These are phyloP conservation scores for Stenichneumon culpator DNA, from an alignment of 2,888 invertebrate species.

Conservation along the genomic window DNA sequence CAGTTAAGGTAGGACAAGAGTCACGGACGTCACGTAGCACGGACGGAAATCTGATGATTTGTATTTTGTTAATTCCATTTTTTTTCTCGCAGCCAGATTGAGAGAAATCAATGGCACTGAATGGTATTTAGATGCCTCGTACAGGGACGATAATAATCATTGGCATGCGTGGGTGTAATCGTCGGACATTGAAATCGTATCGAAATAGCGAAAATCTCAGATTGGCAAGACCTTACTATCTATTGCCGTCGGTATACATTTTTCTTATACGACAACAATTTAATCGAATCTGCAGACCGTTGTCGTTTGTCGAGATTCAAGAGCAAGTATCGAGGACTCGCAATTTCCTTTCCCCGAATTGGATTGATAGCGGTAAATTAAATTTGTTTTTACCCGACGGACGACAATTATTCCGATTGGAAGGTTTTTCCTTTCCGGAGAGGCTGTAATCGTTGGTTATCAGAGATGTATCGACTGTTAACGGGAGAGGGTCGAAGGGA, in stretches of 20 bases:
- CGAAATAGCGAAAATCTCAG: not conserved
- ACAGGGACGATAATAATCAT: too few species aligned
- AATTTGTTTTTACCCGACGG: not conserved
- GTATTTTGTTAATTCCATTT: not conserved
- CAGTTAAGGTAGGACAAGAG: not conserved
- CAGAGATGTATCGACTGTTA: constrained; percentile 64
- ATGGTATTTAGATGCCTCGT: too few species aligned
- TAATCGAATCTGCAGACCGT: not conserved
- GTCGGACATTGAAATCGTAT: too few species aligned
- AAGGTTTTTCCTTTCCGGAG: not conserved
- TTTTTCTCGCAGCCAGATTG: too few species aligned
- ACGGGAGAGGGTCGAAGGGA: constrained; percentile 49
- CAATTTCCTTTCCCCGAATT: too few species aligned
- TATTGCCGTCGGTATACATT: not conserved
- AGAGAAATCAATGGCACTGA: too few species aligned
- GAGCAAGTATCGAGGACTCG: not conserved
- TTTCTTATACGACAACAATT: not conserved
- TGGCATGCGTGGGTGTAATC: too few species aligned
- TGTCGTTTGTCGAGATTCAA: not conserved
- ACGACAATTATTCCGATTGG: not conserved
- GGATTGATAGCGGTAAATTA: not conserved
- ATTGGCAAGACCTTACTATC: not conserved
- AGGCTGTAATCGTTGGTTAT: constrained; percentile 7
- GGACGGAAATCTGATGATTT: not conserved
- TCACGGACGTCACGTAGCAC: not conserved